These are phyloP conservation scores for Stegastes partitus DNA, from an alignment of 2,113 vertebrate genomes.

Conservation along the genomic window DNA sequence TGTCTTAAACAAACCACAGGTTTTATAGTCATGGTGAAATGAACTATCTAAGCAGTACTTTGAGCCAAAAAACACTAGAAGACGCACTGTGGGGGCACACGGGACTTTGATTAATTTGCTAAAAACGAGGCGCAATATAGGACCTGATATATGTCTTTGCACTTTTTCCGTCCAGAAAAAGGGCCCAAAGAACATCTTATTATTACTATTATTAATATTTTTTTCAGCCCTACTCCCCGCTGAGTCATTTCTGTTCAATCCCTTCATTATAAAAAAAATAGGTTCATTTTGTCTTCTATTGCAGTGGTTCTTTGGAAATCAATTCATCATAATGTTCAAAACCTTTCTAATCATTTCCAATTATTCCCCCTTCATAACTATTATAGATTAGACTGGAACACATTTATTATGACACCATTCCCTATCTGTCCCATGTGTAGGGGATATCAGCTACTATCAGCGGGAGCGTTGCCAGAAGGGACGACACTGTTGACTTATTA, in stretches of 20 bases:
- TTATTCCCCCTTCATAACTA: slow-evolving; percentile 16
- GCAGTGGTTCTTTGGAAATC: slow-evolving; percentile 16
- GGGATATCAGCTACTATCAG: slow-evolving; percentile 47
- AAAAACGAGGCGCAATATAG: too few relatives aligned
- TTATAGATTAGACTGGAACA: slow-evolving; percentile 7
- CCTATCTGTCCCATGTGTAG: slow-evolving; percentile 18
- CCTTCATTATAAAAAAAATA: background rate
- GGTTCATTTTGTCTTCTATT: background rate
- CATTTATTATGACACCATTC: background rate
- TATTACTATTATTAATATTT: too few relatives aligned
- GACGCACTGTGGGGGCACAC: background rate
- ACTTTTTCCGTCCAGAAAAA: too few relatives aligned
- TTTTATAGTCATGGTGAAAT: background rate
- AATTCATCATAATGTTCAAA: slow-evolving; percentile 5
- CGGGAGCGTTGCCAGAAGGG: slow-evolving; percentile 35
- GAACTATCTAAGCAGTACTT: too few relatives aligned
- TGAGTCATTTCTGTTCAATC: background rate
- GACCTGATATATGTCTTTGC: background rate
- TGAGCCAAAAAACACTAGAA: background rate
- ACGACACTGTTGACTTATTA: slow-evolving; percentile 63
- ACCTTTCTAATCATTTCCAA: slow-evolving; percentile 29
- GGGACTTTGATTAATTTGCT: too few relatives aligned
- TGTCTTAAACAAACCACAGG: background rate
- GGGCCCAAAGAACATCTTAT: too few relatives aligned
- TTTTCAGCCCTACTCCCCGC: background rate